Conservation (phyloP, 2,797 vertebrate genomes). For the Danio choprae region DNA sequence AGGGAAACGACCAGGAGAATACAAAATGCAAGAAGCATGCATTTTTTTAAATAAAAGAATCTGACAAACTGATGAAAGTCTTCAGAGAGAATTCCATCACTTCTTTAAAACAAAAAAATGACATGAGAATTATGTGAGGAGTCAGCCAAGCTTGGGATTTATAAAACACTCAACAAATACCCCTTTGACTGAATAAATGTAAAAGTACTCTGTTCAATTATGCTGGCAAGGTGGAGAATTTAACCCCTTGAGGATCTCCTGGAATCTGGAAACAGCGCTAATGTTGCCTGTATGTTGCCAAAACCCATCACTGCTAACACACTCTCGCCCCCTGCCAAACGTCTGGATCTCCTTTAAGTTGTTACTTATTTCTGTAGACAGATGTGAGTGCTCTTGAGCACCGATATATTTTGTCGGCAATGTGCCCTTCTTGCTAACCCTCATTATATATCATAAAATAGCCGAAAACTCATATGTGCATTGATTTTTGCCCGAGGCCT, state of each 20-base stretch:
- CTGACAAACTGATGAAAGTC: constrained; percentile 34
- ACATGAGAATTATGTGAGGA: constrained; percentile 27
- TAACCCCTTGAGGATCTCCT: constrained; percentile 60
- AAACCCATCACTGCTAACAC: constrained; percentile 43
- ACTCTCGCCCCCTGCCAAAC: constrained; percentile 18
- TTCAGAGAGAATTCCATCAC: constrained; percentile 44
- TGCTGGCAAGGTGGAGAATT: constrained; percentile 83
- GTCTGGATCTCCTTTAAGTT: constrained; percentile 65
- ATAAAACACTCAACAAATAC: constrained; percentile 43
- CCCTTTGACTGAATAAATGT: constrained; percentile 60
- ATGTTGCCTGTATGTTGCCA: constrained; percentile 42
- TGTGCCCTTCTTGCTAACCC: constrained; percentile 66
- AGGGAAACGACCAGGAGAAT: constrained; percentile 64
- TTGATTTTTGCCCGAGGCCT: constrained; percentile 82
- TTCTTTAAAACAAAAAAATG: constrained; percentile 17
- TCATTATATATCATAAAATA: constrained; percentile 77
- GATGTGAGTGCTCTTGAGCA: constrained; percentile 57
- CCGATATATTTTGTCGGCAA: constrained; percentile 71
- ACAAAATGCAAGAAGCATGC: constrained; percentile 74
- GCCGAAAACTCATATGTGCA: constrained; percentile 81
- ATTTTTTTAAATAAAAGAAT: constrained; percentile 71
- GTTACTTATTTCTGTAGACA: constrained; percentile 72
- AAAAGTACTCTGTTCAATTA: constrained; percentile 81
- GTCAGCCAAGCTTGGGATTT: constrained; percentile 26
- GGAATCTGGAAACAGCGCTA: constrained; percentile 34